Percentiles rank a stretch among this genome's conserved stretches.
These are phyloP conservation scores for Diorhabda carinulata DNA, from an alignment of 1,140 invertebrate genomes.

Conservation along the genomic window DNA sequence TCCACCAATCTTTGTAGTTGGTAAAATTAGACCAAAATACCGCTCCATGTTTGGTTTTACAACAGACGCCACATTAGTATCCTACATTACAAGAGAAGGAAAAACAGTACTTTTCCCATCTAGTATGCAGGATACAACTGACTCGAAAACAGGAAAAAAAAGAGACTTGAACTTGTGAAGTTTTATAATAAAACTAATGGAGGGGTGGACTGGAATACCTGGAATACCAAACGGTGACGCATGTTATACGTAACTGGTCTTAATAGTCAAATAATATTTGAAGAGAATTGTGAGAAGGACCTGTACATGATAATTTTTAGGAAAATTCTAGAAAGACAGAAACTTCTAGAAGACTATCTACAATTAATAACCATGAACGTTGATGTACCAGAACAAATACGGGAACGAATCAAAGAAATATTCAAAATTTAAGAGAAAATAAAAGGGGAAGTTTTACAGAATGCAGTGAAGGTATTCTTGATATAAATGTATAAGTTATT, in stretches of 20 bases:
- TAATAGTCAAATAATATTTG: background rate
- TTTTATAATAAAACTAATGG: conserved; percentile 24
- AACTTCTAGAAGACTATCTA: conserved; percentile 5
- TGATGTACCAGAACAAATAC: conserved; percentile 1
- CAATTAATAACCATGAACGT: background rate
- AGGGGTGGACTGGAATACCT: conserved; percentile 19
- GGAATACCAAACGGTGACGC: conserved; percentile 21
- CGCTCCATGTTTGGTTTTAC: conserved; percentile 11
- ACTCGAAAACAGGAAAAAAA: conserved; percentile 12
- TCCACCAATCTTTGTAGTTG: conserved; percentile 27
- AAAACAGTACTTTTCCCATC: conserved; percentile 20
- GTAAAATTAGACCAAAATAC: conserved; percentile 8
- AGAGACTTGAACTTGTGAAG: conserved; percentile 11
- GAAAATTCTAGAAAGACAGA: background rate
- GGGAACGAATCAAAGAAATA: background rate
- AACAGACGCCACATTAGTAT: conserved; percentile 13
- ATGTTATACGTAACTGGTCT: background rate
- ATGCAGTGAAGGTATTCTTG: conserved; percentile 3
- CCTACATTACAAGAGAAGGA: conserved; percentile 10
- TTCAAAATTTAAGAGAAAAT: conserved; percentile 8
- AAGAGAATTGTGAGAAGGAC: background rate
- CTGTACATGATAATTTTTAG: conserved; percentile 5
- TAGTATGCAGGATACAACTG: conserved; percentile 24
- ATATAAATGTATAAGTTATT: conserved; percentile 7
- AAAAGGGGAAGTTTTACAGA: conserved; percentile 3